A percentile compares a stretch with the other conserved stretches of the same genome.
Evolutionary conservation across 2,113 vertebrate species (phyloP).

Genomic region (Ciconia stormi): DNA sequence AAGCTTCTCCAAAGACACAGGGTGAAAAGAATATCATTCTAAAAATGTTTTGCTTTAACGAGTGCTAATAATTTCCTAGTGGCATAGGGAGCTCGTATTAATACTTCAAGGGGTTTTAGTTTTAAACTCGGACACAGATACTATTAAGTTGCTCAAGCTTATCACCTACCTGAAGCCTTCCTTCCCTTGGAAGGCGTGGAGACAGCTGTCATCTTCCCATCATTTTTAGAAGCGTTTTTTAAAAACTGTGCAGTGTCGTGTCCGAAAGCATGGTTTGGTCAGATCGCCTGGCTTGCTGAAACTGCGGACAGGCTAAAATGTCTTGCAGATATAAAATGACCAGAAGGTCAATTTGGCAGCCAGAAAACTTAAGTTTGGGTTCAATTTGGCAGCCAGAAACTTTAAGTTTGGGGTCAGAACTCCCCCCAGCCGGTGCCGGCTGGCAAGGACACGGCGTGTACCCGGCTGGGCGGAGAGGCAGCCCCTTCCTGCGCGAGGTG

Average conservation of each 20-base stretch:
- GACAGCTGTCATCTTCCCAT: not conserved
- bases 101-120: rapidly evolving
- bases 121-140: not conserved
- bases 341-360: not conserved
- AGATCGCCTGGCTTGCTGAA: not conserved
- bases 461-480: no score
- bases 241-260: no score
- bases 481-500: not conserved
- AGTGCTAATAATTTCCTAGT: not conserved
- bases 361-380: not conserved
- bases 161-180: not conserved
- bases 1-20: rapidly evolving
- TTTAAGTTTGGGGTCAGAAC: not conserved
- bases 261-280: not conserved
- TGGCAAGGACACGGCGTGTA: not conserved
- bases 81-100: rapidly evolving
- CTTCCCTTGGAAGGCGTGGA: not conserved
- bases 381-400: not conserved
- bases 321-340: not conserved
- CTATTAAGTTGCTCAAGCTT: not conserved
- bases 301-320: not conserved
- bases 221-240: not conserved
- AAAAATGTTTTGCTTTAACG: rapidly evolving
- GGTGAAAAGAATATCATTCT: rapidly evolving
- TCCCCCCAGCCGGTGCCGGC: not conserved